phyloP scores from a whole-genome alignment of 2,113 vertebrate species.

The Circaetus gallicus region DNA sequence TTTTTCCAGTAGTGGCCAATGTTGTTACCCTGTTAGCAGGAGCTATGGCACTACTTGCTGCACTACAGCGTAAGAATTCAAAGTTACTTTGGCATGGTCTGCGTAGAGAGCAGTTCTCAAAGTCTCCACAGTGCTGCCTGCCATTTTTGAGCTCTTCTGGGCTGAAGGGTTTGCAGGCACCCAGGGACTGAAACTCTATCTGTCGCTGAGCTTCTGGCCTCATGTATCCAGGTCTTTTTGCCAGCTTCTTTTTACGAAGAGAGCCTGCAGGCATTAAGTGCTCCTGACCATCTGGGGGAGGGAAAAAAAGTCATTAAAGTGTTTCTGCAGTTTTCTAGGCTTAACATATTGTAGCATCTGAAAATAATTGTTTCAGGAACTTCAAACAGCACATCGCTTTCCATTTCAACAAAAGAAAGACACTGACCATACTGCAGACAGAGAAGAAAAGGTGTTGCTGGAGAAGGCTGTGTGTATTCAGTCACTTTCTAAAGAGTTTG shows the following conservation, averaged over 20 bases:
- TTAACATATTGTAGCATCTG: neutral
- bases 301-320: neutral
- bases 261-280: constrained; percentile 18
- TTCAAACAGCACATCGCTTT: neutral
- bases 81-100: neutral
- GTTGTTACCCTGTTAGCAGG: neutral
- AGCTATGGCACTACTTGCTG: neutral
- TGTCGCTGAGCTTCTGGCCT: constrained; percentile 53
- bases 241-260: constrained; percentile 69
- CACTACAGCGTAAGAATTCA: neutral
- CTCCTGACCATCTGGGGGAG: constrained; percentile 53
- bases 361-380: neutral
- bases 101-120: neutral
- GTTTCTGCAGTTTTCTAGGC: neutral
- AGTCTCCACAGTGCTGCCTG: neutral
- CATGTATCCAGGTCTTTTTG: constrained; percentile 81
- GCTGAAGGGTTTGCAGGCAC: neutral
- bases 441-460: neutral
- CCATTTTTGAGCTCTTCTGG: neutral
- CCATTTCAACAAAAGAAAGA: neutral
- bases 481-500: neutral
- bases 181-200: neutral
- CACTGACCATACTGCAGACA: neutral
- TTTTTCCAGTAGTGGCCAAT: neutral
- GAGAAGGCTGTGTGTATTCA: neutral